Base-by-base conservation (phyloP, 1,140 invertebrate species). In the Drosophila nigrodunni region DNA sequence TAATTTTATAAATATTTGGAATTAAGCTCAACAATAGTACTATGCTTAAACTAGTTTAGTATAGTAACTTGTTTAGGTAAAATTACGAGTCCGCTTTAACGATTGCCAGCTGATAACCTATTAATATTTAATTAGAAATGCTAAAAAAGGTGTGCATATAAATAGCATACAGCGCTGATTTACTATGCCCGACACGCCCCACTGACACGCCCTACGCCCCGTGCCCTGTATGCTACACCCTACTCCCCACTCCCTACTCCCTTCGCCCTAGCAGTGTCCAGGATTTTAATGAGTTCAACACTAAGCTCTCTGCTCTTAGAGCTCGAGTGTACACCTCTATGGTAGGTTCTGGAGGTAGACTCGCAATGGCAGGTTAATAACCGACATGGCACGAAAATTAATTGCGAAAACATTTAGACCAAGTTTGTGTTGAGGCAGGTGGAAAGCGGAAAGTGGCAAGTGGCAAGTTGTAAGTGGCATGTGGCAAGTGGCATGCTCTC, bases 301-400 rank as follows among this genome's bases (percentile, higher is more conserved):
- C 43, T 21, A 35, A 9, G 15, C 54, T 30, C 25, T 30, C 25
- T 30, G 25, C 47, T 52, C 30, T 61, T 58, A 76, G 10, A 61
- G 67, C 18, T 65, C 59, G 66, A 62, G 62, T 57, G 37, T 25
- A 6, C 2, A 21, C n/a, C 9, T 52, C 18, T 11, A 50, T 25
- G 18, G 9, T 66, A 57, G n/a, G 55, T 2, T n/a, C 25, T 35
- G 50, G 13, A 43, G 44, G 68, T 55, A 34, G 21, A 44, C 13
- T 57, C 58, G 50, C 60, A 69, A 46, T 82, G 80, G 83, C 67
- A 74, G 83, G 80, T 88, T 87, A 87, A 87, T 87, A 87, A 87
- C 83, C 83, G 80, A 58, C 80, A 78, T 77, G 74, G 80, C 80
- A 74, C 74, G 83, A 82, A 87, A 87, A 87, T 88, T 88, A 87